Evolutionary conservation across 1,140 invertebrate genomes (phyloP).

Genomic region (Leptoteleia sp.): DNA sequence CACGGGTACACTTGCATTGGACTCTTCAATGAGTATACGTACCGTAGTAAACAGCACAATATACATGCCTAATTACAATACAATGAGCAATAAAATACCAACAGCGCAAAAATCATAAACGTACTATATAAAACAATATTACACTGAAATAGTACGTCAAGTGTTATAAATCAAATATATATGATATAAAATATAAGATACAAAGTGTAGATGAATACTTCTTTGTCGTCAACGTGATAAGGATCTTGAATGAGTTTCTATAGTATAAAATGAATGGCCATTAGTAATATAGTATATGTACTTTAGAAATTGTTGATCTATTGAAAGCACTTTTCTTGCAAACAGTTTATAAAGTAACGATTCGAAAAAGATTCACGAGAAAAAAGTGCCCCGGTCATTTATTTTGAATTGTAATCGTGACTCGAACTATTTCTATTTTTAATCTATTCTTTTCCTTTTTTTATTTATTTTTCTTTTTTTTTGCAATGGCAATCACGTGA

Average conservation of each 20-base stretch:
- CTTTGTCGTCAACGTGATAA: slow-evolving; percentile 26
- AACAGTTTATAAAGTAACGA: not conserved
- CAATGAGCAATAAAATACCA: slow-evolving; percentile 42
- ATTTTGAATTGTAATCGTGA: too few species aligned
- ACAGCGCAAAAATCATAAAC: slow-evolving; percentile 25
- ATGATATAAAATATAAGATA: slow-evolving; percentile 30
- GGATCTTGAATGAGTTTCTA: slow-evolving; percentile 27
- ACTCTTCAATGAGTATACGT: slow-evolving; percentile 19
- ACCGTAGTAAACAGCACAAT: slow-evolving; percentile 23
- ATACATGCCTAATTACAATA: slow-evolving; percentile 45
- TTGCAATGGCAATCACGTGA: too few species aligned
- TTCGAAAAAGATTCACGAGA: too few species aligned
- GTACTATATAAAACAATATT: slow-evolving; percentile 46
- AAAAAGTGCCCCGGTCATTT: too few species aligned
- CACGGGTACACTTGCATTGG: too few species aligned
- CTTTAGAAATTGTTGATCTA: not conserved
- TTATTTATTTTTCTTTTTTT: too few species aligned
- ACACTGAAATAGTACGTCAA: slow-evolving; percentile 25
- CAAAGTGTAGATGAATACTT: slow-evolving; percentile 38
- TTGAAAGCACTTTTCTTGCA: not conserved
- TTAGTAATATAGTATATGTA: slow-evolving; percentile 8
- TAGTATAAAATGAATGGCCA: slow-evolving; percentile 19
- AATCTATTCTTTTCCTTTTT: too few species aligned
- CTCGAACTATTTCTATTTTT: too few species aligned
- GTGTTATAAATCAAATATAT: slow-evolving; percentile 47